Evolutionary conservation across 2,888 invertebrate genomes (phyloP).

Genomic region (Oasisia sp.): DNA sequence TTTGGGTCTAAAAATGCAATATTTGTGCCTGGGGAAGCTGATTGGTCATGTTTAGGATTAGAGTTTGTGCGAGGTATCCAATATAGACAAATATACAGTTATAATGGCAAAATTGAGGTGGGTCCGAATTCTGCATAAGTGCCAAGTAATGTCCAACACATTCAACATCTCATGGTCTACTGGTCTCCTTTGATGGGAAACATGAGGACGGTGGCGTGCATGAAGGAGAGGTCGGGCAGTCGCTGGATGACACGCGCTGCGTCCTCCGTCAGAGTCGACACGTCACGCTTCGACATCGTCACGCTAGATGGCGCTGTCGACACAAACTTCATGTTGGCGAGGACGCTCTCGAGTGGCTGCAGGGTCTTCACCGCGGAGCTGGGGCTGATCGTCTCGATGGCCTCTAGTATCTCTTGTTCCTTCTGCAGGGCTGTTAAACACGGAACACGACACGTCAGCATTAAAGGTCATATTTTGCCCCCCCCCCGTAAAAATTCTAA

Average conservation of each 20-base stretch:
- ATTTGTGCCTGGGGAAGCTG: no score
- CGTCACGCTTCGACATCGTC: constrained; percentile 14
- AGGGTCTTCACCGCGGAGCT: constrained; percentile 72
- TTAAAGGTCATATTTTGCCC: no score
- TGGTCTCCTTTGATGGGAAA: constrained; percentile 53
- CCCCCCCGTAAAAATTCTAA: no score
- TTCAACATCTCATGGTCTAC: background rate
- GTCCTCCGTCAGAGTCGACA: constrained; percentile 54
- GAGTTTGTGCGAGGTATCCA: no score
- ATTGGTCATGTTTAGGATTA: no score
- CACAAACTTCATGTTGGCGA: constrained; percentile 57
- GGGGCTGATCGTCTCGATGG: constrained; percentile 62
- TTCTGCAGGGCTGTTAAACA: constrained; percentile 33
- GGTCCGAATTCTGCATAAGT: no score
- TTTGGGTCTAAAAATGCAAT: no score
- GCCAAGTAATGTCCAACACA: no score
- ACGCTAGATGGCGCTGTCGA: constrained; percentile 48
- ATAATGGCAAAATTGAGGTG: no score
- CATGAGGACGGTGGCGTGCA: constrained; percentile 66
- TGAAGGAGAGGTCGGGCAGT: constrained; percentile 64
- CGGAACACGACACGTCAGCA: background rate
- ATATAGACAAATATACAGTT: no score
- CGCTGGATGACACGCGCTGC: constrained; percentile 59
- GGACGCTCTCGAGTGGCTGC: constrained; percentile 59
- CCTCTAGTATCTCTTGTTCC: constrained; percentile 39